Evolutionary conservation across 2,797 vertebrate genomes (phyloP), one percentile per base, ranked within the genome.

Genomic region (Alcedo atthis): DNA sequence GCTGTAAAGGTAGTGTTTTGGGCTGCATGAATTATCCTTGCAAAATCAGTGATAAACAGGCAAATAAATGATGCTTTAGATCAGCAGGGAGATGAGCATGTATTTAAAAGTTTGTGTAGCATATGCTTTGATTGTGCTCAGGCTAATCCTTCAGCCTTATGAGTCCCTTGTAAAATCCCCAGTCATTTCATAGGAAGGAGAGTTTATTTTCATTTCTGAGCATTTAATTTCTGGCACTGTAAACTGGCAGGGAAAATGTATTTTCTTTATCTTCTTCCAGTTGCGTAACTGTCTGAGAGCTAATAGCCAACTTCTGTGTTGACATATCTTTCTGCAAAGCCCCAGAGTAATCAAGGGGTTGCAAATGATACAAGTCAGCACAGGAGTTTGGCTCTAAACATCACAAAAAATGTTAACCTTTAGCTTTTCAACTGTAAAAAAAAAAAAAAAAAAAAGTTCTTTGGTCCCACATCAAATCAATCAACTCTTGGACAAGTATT

Each of bases 191-290:
- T 1, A 4, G 76, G 73, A 81, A 49, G 24, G 21, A 54, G 25
- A 51, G 75, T 92, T 94, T 87, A 59, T 89, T 95, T 96, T 87
- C 16, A 28, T 83, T 95, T 81, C 64, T 88, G 61, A 90, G 9
- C 33, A 54, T 88, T 92, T 90, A 1, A 54, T 86, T 93, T 90
- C 87, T 87, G 80, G 58, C 75, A 22, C 53, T 74, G 11, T 24
- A 63, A 71, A 51, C 68, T 87, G 66, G 37, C 10, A 40, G 2
- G 74, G 37, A 74, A 70, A 84, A 30, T 43, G 5, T 91, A 80
- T 79, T 92, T 93, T 94, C 81, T 91, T 79, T 91, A 86, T 92
- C 87, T 81, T 84, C 59, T 63, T 95, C 45, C 66, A 81, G 35
- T 94, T 96, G 84, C 30, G 13, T 92, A 93, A 89, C 68, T 87